Evolutionary conservation across 2,113 vertebrate species (phyloP).

Genomic region (Proteles cristata): DNA sequence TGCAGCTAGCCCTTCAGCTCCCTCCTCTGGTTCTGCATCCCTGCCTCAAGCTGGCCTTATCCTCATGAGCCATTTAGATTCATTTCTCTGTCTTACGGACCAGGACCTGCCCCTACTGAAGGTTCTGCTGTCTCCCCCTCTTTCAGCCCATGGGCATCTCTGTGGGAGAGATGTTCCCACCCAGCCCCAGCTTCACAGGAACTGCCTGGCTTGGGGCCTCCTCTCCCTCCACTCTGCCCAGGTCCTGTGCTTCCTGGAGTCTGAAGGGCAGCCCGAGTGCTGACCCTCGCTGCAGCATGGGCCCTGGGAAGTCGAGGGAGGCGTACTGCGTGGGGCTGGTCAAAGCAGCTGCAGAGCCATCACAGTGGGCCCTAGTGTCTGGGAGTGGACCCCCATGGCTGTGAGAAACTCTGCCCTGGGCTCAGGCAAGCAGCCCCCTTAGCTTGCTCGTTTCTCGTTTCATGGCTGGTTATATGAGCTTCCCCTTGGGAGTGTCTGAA

Average conservation of each 20-base stretch:
- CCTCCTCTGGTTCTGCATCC: neutral
- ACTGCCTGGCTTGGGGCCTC: neutral
- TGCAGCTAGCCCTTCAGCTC: neutral
- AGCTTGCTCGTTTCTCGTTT: conserved; percentile 52
- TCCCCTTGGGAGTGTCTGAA: conserved; percentile 63
- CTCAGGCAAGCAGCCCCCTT: neutral
- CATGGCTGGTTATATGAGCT: conserved; percentile 50
- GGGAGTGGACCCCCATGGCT: neutral
- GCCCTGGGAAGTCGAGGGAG: neutral
- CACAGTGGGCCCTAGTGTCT: neutral
- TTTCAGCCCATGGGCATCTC: neutral
- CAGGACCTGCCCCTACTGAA: accelerated
- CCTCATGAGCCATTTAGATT: neutral
- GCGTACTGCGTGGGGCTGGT: neutral
- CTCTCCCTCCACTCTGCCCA: accelerated
- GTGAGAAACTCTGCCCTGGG: neutral
- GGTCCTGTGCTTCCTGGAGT: neutral
- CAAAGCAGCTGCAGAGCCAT: neutral
- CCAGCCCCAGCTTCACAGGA: neutral
- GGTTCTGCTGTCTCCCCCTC: neutral
- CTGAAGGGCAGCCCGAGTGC: neutral
- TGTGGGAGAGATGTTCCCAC: neutral
- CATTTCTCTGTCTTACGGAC: neutral
- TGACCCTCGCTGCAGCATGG: neutral
- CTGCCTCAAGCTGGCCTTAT: neutral